A percentile compares a stretch with the other conserved stretches of the same genome.
Evolutionary conservation across 2,797 vertebrate genomes (phyloP).

Genomic region (Sphenopsis melanotis): DNA sequence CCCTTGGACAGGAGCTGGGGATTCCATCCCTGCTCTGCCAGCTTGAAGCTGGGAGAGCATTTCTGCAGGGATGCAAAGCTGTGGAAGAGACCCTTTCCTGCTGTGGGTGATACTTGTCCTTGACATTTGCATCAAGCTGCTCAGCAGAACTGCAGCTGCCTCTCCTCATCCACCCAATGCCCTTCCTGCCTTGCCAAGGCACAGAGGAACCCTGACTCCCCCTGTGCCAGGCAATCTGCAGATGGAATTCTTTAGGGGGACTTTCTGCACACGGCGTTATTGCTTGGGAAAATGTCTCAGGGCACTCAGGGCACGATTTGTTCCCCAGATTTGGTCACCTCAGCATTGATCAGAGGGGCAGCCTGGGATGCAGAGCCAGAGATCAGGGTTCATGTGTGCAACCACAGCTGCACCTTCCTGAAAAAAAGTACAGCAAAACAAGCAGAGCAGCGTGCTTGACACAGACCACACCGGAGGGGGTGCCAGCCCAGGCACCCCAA

Average conservation of each 20-base stretch:
- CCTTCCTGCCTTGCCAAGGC: background rate
- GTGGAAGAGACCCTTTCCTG: rapidly evolving
- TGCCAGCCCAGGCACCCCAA: background rate
- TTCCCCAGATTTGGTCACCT: background rate
- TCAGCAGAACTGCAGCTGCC: background rate
- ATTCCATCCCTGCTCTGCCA: background rate
- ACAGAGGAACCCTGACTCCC: background rate
- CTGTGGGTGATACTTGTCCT: background rate
- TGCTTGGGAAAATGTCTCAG: background rate
- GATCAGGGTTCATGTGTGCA: background rate
- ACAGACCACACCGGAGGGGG: background rate
- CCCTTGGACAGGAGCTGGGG: background rate
- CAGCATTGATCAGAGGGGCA: background rate
- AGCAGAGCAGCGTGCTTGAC: rapidly evolving
- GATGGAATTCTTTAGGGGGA: background rate
- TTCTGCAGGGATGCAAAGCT: background rate
- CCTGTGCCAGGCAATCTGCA: background rate
- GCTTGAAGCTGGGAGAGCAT: background rate
- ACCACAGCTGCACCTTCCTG: background rate
- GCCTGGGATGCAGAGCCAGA: background rate
- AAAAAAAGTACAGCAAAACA: background rate
- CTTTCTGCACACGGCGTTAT: rapidly evolving
- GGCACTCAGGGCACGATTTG: background rate
- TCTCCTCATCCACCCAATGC: background rate
- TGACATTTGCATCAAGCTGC: background rate